Evolutionary conservation across 2,888 invertebrate genomes (phyloP).

Genomic region (Nephrotoma flavescens): DNA sequence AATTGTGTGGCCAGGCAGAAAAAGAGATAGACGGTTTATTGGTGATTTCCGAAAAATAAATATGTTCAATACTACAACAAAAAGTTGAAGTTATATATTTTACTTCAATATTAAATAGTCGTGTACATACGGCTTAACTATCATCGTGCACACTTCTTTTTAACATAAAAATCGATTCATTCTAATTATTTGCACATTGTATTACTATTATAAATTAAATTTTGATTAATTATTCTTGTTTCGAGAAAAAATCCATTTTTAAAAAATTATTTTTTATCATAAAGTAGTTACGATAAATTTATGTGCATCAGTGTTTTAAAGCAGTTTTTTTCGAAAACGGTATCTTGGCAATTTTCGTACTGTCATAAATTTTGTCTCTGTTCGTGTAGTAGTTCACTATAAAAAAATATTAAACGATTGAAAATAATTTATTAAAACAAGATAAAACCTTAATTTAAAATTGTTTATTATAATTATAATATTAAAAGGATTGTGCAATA

Average conservation of each 20-base stretch:
- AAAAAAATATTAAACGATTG: neutral
- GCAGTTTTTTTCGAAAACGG: neutral
- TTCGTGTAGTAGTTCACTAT: neutral
- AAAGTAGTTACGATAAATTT: neutral
- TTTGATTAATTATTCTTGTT: neutral
- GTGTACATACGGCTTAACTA: neutral
- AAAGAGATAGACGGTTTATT: too few species aligned
- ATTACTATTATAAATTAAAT: neutral
- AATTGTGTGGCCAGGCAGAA: too few species aligned
- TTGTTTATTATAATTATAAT: neutral
- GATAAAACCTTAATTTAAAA: neutral
- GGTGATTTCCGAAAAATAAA: too few species aligned
- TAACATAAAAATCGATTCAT: neutral
- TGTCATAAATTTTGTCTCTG: neutral
- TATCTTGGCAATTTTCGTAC: neutral
- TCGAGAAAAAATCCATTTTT: neutral
- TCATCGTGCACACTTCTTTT: neutral
- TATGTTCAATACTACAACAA: neutral
- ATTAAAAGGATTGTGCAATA: constrained; percentile 1
- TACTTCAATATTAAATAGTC: neutral
- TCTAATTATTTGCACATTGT: neutral
- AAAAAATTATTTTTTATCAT: neutral
- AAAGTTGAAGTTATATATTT: neutral
- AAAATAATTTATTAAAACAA: neutral
- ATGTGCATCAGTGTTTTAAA: neutral